These are phyloP conservation scores for Cosmia pyralina DNA, from an alignment of 2,888 invertebrate genomes.

Conservation along the genomic window DNA sequence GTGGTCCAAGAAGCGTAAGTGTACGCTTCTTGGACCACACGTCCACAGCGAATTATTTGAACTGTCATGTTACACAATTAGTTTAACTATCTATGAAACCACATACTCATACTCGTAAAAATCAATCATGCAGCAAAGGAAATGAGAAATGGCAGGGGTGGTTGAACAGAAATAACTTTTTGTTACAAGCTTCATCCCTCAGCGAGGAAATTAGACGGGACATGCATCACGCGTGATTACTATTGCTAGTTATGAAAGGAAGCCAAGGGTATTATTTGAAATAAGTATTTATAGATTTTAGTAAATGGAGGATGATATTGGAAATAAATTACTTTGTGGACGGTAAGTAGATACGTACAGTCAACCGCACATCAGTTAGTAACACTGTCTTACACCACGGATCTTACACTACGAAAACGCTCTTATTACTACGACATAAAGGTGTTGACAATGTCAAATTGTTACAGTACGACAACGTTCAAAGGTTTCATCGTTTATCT, in stretches of 20 bases:
- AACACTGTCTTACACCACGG: no score
- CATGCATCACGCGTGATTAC: slow-evolving; percentile 64
- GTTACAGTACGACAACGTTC: no score
- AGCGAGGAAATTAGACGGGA: slow-evolving; percentile 69
- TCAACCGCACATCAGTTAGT: background rate
- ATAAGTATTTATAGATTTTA: slow-evolving; percentile 38
- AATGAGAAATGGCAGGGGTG: slow-evolving; percentile 75
- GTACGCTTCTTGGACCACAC: no score
- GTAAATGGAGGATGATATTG: slow-evolving; percentile 1
- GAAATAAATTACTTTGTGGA: background rate
- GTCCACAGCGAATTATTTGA: no score
- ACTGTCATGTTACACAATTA: no score
- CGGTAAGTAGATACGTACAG: background rate
- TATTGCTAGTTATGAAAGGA: slow-evolving; percentile 45
- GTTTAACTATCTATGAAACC: slow-evolving; percentile 1
- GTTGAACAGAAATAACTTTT: slow-evolving; percentile 71
- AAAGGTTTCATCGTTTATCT: no score
- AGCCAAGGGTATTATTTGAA: slow-evolving; percentile 20
- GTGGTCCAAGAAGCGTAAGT: no score
- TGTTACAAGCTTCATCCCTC: slow-evolving; percentile 66
- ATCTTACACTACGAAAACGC: background rate
- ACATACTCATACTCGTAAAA: slow-evolving; percentile 39
- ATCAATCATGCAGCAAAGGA: slow-evolving; percentile 63
- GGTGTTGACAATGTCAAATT: no score
- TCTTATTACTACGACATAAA: background rate